Evolutionary conservation across 2,113 vertebrate genomes (phyloP).

Genomic region (Dromiciops gliroides): DNA sequence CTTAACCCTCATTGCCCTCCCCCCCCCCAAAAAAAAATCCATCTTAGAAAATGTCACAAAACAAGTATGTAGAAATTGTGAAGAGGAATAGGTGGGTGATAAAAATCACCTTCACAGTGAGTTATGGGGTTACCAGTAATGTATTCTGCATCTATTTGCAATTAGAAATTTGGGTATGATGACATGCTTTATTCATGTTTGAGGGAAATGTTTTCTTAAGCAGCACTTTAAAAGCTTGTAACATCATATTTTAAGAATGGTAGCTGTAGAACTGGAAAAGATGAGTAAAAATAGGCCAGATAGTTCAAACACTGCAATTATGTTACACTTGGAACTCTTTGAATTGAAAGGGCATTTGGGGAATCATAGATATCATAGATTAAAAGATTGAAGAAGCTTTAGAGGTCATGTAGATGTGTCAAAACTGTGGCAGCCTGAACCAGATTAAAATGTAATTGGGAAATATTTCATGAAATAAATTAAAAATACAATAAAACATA

Average conservation of each 20-base stretch:
- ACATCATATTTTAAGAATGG: conserved; percentile 27
- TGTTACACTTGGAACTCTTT: conserved; percentile 52
- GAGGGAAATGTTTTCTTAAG: conserved; percentile 50
- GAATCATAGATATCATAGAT: not conserved
- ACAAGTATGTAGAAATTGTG: not conserved
- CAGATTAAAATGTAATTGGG: not conserved
- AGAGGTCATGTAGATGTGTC: not conserved
- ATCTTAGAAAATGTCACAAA: not conserved
- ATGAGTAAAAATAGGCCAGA: conserved; percentile 45
- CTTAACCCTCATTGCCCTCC: too few relatives aligned
- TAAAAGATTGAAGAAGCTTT: not conserved
- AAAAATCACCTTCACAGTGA: conserved; percentile 42
- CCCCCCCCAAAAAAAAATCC: too few relatives aligned
- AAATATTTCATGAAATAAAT: not conserved
- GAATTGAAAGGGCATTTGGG: conserved; percentile 13
- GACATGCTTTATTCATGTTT: conserved; percentile 28
- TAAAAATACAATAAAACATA: not conserved
- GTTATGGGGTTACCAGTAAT: conserved; percentile 18
- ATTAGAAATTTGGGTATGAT: conserved; percentile 55
- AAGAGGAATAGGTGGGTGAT: not conserved
- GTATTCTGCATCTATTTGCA: conserved; percentile 60
- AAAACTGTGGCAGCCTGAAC: not conserved
- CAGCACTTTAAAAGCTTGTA: conserved; percentile 65
- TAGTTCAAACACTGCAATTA: conserved; percentile 53
- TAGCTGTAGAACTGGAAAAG: conserved; percentile 42